A percentile compares a stretch with the other conserved stretches of the same genome.
Evolutionary conservation across 2,113 vertebrate genomes (phyloP).

Genomic region (Prunella fulvescens): DNA sequence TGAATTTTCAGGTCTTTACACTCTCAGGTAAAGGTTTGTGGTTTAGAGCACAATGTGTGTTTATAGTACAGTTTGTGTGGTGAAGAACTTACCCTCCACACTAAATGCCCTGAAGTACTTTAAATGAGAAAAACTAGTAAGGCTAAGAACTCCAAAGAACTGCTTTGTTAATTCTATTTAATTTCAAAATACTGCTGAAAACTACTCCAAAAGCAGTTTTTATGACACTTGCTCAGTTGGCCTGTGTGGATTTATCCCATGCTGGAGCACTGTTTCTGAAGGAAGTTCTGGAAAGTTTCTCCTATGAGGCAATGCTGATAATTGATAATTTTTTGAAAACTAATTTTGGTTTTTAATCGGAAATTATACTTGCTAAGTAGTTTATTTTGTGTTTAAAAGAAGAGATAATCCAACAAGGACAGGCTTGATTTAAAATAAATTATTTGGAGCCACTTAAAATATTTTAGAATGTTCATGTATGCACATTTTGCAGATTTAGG

Average conservation of each 20-base stretch:
- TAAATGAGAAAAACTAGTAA: neutral
- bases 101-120: neutral
- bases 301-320: neutral
- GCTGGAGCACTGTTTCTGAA: neutral
- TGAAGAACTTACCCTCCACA: neutral
- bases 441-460: neutral
- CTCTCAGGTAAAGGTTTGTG: neutral
- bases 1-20: neutral
- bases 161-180: neutral
- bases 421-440: neutral
- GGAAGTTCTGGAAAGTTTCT: neutral
- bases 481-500: neutral
- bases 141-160: neutral
- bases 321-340: neutral
- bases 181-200: neutral
- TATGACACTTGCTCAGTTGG: neutral
- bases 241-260: neutral
- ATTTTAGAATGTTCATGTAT: neutral
- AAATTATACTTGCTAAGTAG: neutral
- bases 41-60: neutral
- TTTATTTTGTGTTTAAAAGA: neutral
- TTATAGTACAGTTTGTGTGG: neutral
- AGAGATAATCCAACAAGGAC: neutral
- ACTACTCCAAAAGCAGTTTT: neutral
- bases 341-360: neutral